Evolutionary conservation across 2,113 vertebrate genomes (phyloP).

Genomic region (Solea solea): DNA sequence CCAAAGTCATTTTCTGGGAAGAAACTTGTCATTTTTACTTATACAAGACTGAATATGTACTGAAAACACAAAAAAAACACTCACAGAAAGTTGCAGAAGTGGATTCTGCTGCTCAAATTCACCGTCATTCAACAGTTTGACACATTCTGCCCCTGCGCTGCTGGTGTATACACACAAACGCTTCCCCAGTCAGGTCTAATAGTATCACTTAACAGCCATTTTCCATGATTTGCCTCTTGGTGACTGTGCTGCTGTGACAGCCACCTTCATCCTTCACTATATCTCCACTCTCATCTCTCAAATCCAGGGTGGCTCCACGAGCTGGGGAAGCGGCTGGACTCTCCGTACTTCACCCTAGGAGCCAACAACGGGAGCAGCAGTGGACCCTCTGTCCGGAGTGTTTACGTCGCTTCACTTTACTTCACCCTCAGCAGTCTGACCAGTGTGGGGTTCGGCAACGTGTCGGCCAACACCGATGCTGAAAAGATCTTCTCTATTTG

Average conservation of each 20-base stretch:
- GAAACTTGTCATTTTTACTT: too few species aligned
- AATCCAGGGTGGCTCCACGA: conserved; percentile 95
- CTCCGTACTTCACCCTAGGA: conserved; percentile 83
- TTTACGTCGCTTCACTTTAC: conserved; percentile 96
- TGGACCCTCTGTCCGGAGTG: conserved; percentile 90
- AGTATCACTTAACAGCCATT: too few species aligned
- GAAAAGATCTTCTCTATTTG: conserved; percentile 99
- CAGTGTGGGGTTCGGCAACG: conserved; percentile 97
- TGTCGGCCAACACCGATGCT: conserved; percentile 95
- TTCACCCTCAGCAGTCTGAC: conserved; percentile 98
- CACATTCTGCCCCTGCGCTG: too few species aligned
- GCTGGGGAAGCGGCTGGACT: conserved; percentile 93
- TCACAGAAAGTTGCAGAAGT: too few species aligned
- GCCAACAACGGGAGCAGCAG: conserved; percentile 81
- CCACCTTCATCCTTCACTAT: neutral
- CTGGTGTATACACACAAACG: too few species aligned
- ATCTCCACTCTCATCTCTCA: neutral
- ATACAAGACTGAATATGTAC: too few species aligned
- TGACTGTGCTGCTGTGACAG: neutral
- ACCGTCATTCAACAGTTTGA: too few species aligned
- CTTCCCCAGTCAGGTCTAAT: too few species aligned
- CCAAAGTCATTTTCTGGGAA: too few species aligned
- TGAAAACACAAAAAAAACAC: too few species aligned
- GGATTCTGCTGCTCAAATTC: too few species aligned
- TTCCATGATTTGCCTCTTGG: neutral